Conservation (phyloP, 2,113 vertebrate genomes). For the Cephalopholis sonnerati region DNA sequence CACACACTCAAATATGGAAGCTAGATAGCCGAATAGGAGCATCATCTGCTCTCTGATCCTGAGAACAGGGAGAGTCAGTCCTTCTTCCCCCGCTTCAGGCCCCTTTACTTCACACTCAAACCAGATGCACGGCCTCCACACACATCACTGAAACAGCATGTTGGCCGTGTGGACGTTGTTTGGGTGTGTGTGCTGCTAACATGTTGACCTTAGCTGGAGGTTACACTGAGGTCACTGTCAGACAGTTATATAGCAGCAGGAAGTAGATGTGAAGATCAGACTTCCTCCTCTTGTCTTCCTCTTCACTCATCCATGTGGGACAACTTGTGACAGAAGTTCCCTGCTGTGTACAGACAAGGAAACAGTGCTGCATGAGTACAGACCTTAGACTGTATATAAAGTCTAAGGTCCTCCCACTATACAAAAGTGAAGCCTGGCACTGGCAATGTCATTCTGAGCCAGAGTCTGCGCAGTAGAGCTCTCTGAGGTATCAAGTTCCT, state of each 20-base stretch:
- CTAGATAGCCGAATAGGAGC: not conserved
- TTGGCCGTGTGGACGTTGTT: not conserved
- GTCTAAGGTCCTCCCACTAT: too few relatives aligned
- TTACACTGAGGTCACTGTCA: slow-evolving; percentile 26
- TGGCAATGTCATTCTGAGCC: too few relatives aligned
- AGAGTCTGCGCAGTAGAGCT: too few relatives aligned
- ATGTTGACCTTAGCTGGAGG: slow-evolving; percentile 28
- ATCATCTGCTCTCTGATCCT: slow-evolving; percentile 26
- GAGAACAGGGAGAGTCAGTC: slow-evolving; percentile 13
- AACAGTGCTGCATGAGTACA: not conserved
- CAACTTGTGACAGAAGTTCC: not conserved
- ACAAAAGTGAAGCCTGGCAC: too few relatives aligned
- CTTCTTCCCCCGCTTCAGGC: slow-evolving; percentile 20
- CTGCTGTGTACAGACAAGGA: slow-evolving; percentile 8
- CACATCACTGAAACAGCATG: slow-evolving; percentile 11
- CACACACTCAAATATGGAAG: not conserved
- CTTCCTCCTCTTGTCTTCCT: not conserved
- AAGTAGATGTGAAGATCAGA: slow-evolving; percentile 38
- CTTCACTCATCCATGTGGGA: not conserved
- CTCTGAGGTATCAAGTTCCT: too few relatives aligned
- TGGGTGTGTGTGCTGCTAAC: not conserved
- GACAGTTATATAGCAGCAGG: slow-evolving; percentile 10
- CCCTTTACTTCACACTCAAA: slow-evolving; percentile 61
- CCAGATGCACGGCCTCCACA: slow-evolving; percentile 66
- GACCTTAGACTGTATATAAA: not conserved